Conservation (phyloP, 2,888 invertebrate species). For the Copidosoma aretas region DNA sequence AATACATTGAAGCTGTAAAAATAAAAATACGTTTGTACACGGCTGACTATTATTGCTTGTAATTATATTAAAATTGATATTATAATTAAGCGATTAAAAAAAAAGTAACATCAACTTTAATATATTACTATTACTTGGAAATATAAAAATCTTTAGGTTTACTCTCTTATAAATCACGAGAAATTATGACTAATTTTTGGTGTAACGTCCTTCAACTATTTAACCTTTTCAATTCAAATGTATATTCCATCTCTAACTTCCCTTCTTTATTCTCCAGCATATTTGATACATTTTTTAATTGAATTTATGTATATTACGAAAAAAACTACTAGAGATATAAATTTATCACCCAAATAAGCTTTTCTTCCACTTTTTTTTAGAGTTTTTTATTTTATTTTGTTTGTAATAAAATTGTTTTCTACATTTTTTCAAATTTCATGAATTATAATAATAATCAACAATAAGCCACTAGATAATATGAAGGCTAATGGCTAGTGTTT, state of each 20-base stretch:
- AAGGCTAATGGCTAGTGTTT: slow-evolving; percentile 2
- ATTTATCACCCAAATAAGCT: slow-evolving; percentile 46
- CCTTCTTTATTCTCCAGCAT: slow-evolving; percentile 21
- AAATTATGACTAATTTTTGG: slow-evolving; percentile 37
- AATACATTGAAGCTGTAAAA: slow-evolving; percentile 45
- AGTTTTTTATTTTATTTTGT: slow-evolving; percentile 25
- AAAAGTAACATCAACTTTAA: slow-evolving; percentile 61
- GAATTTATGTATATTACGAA: slow-evolving; percentile 57
- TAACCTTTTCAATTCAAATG: slow-evolving; percentile 26
- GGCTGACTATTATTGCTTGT: slow-evolving; percentile 61
- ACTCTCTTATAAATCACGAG: slow-evolving; percentile 39
- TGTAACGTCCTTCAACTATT: not conserved
- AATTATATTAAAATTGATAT: slow-evolving; percentile 61
- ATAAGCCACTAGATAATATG: slow-evolving; percentile 19
- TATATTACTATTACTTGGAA: slow-evolving; percentile 58
- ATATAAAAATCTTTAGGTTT: slow-evolving; percentile 53
- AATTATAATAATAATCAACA: slow-evolving; percentile 30
- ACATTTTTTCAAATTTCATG: slow-evolving; percentile 32
- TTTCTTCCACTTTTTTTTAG: slow-evolving; percentile 5
- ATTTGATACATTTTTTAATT: slow-evolving; percentile 44
- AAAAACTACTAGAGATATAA: slow-evolving; percentile 46
- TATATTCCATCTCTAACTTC: slow-evolving; percentile 33
- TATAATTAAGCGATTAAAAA: slow-evolving; percentile 61
- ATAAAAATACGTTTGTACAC: slow-evolving; percentile 54
- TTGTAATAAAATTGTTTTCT: slow-evolving; percentile 38